Conservation (phyloP, 2,797 vertebrate species). For the Liparis tanakae region DNA sequence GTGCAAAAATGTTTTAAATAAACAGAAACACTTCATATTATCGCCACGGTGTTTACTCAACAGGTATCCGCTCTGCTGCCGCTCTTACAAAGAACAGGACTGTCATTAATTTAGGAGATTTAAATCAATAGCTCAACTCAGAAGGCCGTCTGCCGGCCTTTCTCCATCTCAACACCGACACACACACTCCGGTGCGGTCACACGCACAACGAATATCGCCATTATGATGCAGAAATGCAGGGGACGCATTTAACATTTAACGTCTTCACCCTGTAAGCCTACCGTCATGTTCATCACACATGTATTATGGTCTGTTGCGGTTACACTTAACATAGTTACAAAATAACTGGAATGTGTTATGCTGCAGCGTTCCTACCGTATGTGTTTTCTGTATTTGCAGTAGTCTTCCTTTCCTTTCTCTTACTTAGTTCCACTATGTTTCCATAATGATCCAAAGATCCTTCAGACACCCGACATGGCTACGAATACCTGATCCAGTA, state of each 20-base stretch:
- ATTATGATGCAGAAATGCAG: not conserved
- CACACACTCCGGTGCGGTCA: not conserved
- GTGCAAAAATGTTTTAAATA: too few species aligned
- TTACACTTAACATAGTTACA: not conserved
- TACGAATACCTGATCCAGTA: slow-evolving; percentile 43
- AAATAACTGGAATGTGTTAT: slow-evolving; percentile 8
- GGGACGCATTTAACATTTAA: not conserved
- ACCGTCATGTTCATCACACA: not conserved
- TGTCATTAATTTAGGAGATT: not conserved
- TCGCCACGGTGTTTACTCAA: too few species aligned
- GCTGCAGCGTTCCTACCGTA: not conserved
- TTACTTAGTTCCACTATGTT: slow-evolving; percentile 15
- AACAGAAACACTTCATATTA: too few species aligned
- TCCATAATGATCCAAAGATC: slow-evolving; percentile 16
- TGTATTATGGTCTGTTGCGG: not conserved
- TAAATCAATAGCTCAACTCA: too few species aligned
- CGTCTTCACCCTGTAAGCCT: not conserved
- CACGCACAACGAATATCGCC: not conserved
- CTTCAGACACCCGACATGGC: slow-evolving; percentile 20
- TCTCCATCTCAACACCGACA: not conserved
- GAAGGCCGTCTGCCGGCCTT: not conserved
- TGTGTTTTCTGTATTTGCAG: slow-evolving; percentile 16
- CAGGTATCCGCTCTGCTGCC: too few species aligned
- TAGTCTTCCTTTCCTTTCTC: slow-evolving; percentile 10
- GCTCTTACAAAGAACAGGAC: not conserved